Evolutionary conservation across 2,888 invertebrate species (phyloP), one percentile per base, ranked within the genome.

Genomic region (Drosophila limbata): DNA sequence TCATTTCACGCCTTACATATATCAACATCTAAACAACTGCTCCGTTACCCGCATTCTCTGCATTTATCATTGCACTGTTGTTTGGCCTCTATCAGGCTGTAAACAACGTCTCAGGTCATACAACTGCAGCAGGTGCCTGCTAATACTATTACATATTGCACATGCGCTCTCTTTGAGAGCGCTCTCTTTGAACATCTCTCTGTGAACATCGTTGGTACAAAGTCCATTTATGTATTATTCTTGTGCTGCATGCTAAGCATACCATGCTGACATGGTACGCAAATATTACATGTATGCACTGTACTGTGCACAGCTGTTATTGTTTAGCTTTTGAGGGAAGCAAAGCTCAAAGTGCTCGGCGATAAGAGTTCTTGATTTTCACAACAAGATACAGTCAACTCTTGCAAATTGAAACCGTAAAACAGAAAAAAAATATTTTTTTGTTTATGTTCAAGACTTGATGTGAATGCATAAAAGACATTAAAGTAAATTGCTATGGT

Each of bases 1-100:
- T 64, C 53, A 50, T 37, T 35, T 37, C 19, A 19, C 39, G 52
- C n/a, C 39, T 9, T 15, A 48, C 37, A 13, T 13, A 48, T 19
- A 35, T 31, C 6, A 60, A 48, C 28, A 45, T 40, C 5, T 5
- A 37, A 11, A 33, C 15, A 62, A 28, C 33, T n/a, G 48, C 39
- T 28, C 45, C 21, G 60, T 4, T 19, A 28, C 17, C 48, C 45
- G 11, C 40, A 31, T 42, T 40, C 11, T 28, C 55, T 42, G 50
- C 9, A 51, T 35, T 44, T 63, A 66, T 47, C 70, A 62, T 19
- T 59, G 37, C 33, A 44, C n/a, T 42, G 51, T 55, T 19, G 51
- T 55, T 45, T 73, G 69, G 73, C 76, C 76, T 76, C 64, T 60
- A 37, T 9, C 40, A n/a, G 42, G 15, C 56, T 52, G 61, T 47